phyloP scores from a whole-genome alignment of 1,140 invertebrate genomes.

The Drosophila mayri region DNA sequence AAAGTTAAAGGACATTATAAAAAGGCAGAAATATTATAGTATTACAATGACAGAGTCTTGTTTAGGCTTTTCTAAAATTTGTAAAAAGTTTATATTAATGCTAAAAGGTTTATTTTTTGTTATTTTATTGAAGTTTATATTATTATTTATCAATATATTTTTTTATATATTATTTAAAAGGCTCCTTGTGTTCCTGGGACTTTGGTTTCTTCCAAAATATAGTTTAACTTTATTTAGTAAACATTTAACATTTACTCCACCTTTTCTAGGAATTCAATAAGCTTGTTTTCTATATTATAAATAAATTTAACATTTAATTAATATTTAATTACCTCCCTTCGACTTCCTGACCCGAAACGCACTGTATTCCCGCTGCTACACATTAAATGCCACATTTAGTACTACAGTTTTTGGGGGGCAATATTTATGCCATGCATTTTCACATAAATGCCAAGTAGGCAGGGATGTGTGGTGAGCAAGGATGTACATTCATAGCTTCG shows the following conservation, averaged over 20 bases:
- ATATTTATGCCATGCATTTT: conserved; percentile 78
- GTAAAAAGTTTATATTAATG: background rate
- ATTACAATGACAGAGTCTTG: background rate
- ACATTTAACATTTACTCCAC: no score
- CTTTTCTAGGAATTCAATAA: background rate
- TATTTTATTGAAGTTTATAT: no score
- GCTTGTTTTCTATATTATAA: background rate
- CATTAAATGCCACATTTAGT: conserved; percentile 19
- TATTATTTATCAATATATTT: no score
- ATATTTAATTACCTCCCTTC: background rate
- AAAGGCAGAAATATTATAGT: background rate
- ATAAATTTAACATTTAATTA: background rate
- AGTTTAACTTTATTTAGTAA: background rate
- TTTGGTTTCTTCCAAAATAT: no score
- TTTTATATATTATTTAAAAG: no score
- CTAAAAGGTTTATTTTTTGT: background rate
- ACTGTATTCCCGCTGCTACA: background rate
- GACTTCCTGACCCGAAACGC: background rate
- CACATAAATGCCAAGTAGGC: conserved; percentile 55
- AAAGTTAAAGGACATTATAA: conserved; percentile 7
- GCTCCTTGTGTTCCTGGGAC: no score
- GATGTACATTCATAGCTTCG: conserved; percentile 69
- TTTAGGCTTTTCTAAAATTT: background rate
- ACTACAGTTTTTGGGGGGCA: conserved; percentile 19
- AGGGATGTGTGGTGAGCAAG: conserved; percentile 32